These are phyloP conservation scores for Macroramphosus scolopax DNA, from an alignment of 2,797 vertebrate species.

Conservation along the genomic window DNA sequence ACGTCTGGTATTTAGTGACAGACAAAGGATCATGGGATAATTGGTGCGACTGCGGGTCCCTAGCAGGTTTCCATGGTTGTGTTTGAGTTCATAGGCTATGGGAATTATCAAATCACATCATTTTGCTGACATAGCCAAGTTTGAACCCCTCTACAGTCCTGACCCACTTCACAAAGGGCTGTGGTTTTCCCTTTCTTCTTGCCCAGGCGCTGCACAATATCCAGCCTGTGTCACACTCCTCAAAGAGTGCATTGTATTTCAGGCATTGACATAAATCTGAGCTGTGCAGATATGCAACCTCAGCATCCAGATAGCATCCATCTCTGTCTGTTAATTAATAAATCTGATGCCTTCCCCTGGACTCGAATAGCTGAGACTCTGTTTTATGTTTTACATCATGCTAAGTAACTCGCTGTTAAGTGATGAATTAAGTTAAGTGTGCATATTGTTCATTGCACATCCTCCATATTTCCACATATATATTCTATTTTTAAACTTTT, in stretches of 20 bases:
- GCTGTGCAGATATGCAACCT: constrained; percentile 20
- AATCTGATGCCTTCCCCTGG: constrained; percentile 14
- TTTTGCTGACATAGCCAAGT: constrained; percentile 60
- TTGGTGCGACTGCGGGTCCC: constrained; percentile 29
- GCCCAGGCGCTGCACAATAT: constrained; percentile 44
- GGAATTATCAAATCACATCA: constrained; percentile 68
- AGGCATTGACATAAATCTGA: constrained; percentile 35
- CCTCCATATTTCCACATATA: too few species aligned
- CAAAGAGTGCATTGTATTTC: constrained; percentile 61
- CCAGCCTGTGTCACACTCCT: constrained; percentile 48
- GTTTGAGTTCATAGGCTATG: constrained; percentile 59
- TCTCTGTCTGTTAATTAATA: constrained; percentile 23
- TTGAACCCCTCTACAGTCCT: constrained; percentile 44
- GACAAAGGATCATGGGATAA: constrained; percentile 56
- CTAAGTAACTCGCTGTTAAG: background rate
- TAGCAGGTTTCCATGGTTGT: constrained; percentile 28
- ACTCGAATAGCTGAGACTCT: constrained; percentile 5
- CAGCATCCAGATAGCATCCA: constrained; percentile 24
- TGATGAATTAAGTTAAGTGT: too few species aligned
- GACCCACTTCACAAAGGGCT: constrained; percentile 60
- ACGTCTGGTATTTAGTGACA: constrained; percentile 52
- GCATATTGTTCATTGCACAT: too few species aligned
- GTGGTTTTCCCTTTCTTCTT: constrained; percentile 33
- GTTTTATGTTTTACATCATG: background rate
- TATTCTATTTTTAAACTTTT: too few species aligned